A percentile compares a stretch with the other conserved stretches of the same genome.
Conservation (phyloP, 1,140 invertebrate genomes). For the Apis mellifera region Amel_HAv3.1 CM009943.2:9895501-9896000, state of each 20-base stretch:
- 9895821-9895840: constrained; percentile 34
- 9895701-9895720: constrained; percentile 76
- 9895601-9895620: constrained; percentile 40
- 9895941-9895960: constrained; percentile 46
- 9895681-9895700: constrained; percentile 68
- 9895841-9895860: constrained; percentile 69
- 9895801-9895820: constrained; percentile 63
- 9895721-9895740: constrained; percentile 76
- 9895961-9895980: constrained; percentile 11
- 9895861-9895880: constrained; percentile 53
- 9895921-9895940: neutral
- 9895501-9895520: constrained; percentile 68
- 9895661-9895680: constrained; percentile 69
- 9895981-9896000: constrained; percentile 16
- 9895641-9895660: constrained; percentile 77
- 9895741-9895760: constrained; percentile 75
- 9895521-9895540: constrained; percentile 71
- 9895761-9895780: constrained; percentile 73
- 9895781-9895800: constrained; percentile 70
- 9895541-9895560: constrained; percentile 59
- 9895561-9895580: constrained; percentile 69
- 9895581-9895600: neutral
- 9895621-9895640: constrained; percentile 69
- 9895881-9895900: neutral
- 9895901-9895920: constrained; percentile 45